Conservation (phyloP, 1,140 invertebrate species). For the Tetraneura akinire region DNA sequence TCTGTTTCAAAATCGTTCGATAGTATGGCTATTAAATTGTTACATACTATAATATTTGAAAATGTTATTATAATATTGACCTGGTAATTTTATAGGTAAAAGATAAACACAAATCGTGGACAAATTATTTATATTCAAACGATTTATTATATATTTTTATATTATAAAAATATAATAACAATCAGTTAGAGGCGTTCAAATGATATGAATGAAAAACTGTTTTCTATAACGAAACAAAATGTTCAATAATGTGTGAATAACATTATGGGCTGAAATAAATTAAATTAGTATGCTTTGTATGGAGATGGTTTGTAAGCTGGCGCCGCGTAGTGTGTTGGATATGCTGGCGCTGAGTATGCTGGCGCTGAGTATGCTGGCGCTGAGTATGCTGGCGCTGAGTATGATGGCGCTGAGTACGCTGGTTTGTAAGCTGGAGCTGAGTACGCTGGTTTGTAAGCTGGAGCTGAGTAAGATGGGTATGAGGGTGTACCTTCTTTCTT, state of each 20-base stretch:
- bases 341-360: constrained; percentile 46
- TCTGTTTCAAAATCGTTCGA: no score
- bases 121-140: no score
- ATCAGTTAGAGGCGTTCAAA: not conserved
- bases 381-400: constrained; percentile 23
- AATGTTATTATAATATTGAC: no score
- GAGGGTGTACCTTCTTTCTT: constrained; percentile 29
- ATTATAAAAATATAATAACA: not conserved
- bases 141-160: not conserved
- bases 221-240: no score
- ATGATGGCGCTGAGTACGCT: constrained; percentile 35
- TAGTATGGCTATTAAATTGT: no score
- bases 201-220: not conserved
- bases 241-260: not conserved
- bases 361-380: constrained; percentile 38
- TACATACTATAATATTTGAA: no score
- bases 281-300: constrained; percentile 52
- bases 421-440: constrained; percentile 16
- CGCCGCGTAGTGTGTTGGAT: no score
- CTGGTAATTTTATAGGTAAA: no score
- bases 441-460: constrained; percentile 47
- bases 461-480: constrained; percentile 54
- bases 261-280: not conserved
- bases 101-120: no score
- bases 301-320: constrained; percentile 55